These are phyloP conservation scores for Mythimna impura DNA, from an alignment of 2,888 invertebrate species.

Conservation along the genomic window DNA sequence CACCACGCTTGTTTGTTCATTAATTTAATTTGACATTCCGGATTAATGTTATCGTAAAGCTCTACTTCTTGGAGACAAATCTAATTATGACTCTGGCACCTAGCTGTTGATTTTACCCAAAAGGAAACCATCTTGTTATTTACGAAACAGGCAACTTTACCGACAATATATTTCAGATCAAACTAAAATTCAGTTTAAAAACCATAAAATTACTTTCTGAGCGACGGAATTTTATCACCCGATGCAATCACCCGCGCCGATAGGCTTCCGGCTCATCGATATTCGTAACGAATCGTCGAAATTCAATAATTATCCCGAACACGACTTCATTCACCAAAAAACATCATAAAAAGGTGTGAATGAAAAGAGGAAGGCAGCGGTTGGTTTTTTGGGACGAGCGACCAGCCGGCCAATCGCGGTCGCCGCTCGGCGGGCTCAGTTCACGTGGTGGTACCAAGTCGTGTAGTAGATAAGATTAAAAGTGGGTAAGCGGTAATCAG, in stretches of 20 bases:
- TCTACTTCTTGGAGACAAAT: slow-evolving; percentile 11
- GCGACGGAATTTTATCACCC: slow-evolving; percentile 86
- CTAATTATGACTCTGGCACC: background rate
- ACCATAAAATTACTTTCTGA: slow-evolving; percentile 89
- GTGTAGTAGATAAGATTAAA: slow-evolving; percentile 88
- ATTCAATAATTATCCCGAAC: slow-evolving; percentile 90
- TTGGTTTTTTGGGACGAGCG: slow-evolving; percentile 82
- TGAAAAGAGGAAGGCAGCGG: slow-evolving; percentile 86
- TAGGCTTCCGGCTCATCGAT: slow-evolving; percentile 90
- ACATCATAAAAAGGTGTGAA: slow-evolving; percentile 89
- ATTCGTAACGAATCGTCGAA: slow-evolving; percentile 90
- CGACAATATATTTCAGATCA: slow-evolving; percentile 69
- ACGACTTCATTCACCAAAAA: slow-evolving; percentile 90
- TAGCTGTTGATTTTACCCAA: background rate
- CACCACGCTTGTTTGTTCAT: slow-evolving; percentile 68
- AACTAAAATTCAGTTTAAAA: slow-evolving; percentile 84
- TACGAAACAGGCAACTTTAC: slow-evolving; percentile 39
- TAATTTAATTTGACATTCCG: slow-evolving; percentile 69
- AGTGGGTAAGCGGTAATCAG: slow-evolving; percentile 86
- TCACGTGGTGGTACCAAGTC: slow-evolving; percentile 78
- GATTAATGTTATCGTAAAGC: slow-evolving; percentile 71
- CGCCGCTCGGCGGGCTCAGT: slow-evolving; percentile 70
- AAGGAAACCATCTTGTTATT: slow-evolving; percentile 28
- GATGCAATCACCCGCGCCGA: slow-evolving; percentile 86
- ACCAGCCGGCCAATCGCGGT: slow-evolving; percentile 70